phyloP scores from a whole-genome alignment of 2,113 vertebrate genomes.

The Daphoenositta chrysoptera region DNA sequence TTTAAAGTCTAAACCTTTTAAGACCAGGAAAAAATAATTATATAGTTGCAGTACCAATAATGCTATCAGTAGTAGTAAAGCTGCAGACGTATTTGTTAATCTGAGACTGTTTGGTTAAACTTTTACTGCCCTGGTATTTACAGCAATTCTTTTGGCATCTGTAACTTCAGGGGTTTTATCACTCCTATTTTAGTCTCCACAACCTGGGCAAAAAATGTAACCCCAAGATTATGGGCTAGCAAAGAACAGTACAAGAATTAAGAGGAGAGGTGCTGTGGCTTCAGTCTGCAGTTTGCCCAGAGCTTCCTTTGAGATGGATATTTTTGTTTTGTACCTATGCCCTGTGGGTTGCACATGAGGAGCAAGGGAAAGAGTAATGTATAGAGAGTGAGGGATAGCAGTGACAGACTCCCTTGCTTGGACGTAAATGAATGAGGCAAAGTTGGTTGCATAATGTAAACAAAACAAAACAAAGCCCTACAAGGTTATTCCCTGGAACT shows the following conservation, averaged over 20 bases:
- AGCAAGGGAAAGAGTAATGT: background rate
- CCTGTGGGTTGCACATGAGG: background rate
- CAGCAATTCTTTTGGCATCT: conserved; percentile 5
- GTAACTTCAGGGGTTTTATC: background rate
- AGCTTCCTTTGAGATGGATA: background rate
- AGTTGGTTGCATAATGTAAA: background rate
- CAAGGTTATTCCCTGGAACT: background rate
- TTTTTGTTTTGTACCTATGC: background rate
- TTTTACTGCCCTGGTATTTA: conserved; percentile 29
- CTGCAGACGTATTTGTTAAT: conserved; percentile 22
- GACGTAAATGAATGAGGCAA: background rate
- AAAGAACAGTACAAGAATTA: background rate
- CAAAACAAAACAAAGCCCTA: background rate
- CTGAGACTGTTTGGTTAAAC: background rate
- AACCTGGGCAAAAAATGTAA: background rate
- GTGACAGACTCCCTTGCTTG: background rate
- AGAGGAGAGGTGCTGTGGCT: background rate
- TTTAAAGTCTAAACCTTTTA: conserved; percentile 39
- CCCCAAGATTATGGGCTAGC: background rate
- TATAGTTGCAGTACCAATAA: background rate
- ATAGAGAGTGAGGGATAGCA: background rate
- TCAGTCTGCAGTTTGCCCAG: background rate
- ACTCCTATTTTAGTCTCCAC: background rate
- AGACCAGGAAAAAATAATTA: conserved; percentile 18
- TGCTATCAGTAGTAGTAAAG: conserved; percentile 12